Evolutionary conservation across 2,113 vertebrate genomes (phyloP).

Genomic region (Oxyura jamaicensis): DNA sequence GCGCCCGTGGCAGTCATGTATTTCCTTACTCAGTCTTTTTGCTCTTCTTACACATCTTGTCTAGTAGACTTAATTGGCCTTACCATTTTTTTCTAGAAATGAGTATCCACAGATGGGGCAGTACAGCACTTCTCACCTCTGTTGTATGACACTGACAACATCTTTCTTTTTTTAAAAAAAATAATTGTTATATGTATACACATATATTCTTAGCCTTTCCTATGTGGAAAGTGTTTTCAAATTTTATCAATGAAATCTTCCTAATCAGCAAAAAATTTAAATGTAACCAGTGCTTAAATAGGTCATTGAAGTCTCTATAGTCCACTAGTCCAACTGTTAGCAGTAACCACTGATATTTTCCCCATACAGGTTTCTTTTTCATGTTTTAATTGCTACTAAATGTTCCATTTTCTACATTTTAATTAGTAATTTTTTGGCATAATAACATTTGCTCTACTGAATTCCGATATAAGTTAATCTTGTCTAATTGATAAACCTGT

Average conservation of each 20-base stretch:
- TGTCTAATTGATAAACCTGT: neutral
- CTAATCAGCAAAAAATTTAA: neutral
- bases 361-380: neutral
- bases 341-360: neutral
- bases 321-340: neutral
- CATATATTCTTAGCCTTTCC: neutral
- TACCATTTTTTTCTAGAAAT: neutral
- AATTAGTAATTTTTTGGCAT: neutral
- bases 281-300: neutral
- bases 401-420: neutral
- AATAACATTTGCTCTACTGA: neutral
- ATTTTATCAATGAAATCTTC: neutral
- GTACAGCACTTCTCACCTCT: neutral
- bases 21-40: neutral
- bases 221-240: neutral
- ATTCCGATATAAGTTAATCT: neutral
- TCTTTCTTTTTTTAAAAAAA: neutral
- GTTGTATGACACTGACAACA: neutral
- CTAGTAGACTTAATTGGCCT: neutral
- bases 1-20: neutral
- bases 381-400: neutral
- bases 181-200: neutral
- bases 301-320: neutral
- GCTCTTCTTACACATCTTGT: neutral
- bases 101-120: fast-evolving